These are phyloP conservation scores for Spatulosminthurus flaviceps DNA, from an alignment of 2,888 invertebrate genomes.

Conservation along the genomic window DNA sequence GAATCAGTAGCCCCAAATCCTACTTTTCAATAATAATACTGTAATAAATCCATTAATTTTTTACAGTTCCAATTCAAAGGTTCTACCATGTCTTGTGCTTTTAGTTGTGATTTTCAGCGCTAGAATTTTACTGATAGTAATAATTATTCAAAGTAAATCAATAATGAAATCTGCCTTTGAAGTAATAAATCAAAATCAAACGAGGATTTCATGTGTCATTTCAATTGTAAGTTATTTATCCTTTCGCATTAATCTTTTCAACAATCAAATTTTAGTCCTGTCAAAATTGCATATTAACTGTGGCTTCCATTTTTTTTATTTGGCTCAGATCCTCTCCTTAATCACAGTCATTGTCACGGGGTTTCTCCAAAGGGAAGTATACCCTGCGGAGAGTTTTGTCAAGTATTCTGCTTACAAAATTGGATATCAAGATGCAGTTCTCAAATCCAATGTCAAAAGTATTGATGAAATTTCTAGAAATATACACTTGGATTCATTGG, in stretches of 20 bases:
- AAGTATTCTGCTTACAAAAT: slow-evolving; percentile 11
- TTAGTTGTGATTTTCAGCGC: too few species aligned
- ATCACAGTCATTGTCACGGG: slow-evolving; percentile 7
- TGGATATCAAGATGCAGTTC: slow-evolving; percentile 10
- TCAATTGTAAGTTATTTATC: slow-evolving; percentile 32
- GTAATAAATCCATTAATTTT: too few species aligned
- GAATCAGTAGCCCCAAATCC: neutral
- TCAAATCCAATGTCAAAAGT: neutral
- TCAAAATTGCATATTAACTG: too few species aligned
- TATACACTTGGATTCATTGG: neutral
- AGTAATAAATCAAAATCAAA: slow-evolving; percentile 38
- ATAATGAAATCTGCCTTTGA: slow-evolving; percentile 24
- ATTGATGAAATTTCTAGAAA: neutral
- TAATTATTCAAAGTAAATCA: neutral
- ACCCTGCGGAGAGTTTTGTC: neutral
- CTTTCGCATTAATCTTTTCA: neutral
- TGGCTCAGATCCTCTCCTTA: slow-evolving; percentile 35
- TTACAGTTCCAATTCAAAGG: too few species aligned
- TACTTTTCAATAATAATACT: neutral
- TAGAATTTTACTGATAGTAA: too few species aligned
- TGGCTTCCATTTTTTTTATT: too few species aligned
- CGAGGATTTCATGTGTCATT: slow-evolving; percentile 29
- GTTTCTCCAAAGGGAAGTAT: neutral
- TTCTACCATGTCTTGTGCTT: too few species aligned
- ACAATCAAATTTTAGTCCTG: neutral